Base-by-base conservation (phyloP, 1,140 invertebrate genomes). In the Zaprionus capensis region DNA sequence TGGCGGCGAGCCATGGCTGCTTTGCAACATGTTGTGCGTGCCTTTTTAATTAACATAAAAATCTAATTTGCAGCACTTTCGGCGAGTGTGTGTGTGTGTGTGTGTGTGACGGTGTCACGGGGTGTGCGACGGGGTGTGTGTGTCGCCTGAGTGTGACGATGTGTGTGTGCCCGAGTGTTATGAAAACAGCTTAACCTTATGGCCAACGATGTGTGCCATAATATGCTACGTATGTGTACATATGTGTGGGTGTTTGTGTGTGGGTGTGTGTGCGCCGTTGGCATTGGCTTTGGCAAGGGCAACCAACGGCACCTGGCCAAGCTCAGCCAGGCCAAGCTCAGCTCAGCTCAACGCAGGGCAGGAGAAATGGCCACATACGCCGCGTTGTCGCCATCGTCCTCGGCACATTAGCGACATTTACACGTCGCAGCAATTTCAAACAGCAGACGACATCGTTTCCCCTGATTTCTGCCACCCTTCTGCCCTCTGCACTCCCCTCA, bases 31-130 rank as follows among this genome's bases (percentile, higher is more conserved):
- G 74, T 76, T 76, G 74, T 76, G 71, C 82, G 75, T 84, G 68
- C 81, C 83, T 88, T 87, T 87, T 88, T 88, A 88, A 88, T 88
- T 88, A 88, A 90, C 84, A 88, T 88, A 88, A 88, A 88, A 88
- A 88, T 88, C 84, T 84, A 84, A 88, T 88, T 88, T 88, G 85
- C 81, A 79, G 78, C 85, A 81, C 74, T 82, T 87, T 83, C 72
- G 61, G 75, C 61, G 24, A 17, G 26, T 49, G 20, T 44, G n/a
- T 78, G 66, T 80, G 66, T 80, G 70, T 74, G 36, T 63, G 44
- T 57, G 77, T 74, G 49, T 63, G 44, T 65, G 36, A 14, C 36
- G 36, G 36, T 38, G 36, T 14, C 14, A 46, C 41, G 7, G 41
- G 6, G n/a, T 22, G 20, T 44, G 26, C 53, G 66, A 31, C 7